Base-by-base conservation (phyloP, 2,113 vertebrate species). In the Aspidoscelis tigris region DNA sequence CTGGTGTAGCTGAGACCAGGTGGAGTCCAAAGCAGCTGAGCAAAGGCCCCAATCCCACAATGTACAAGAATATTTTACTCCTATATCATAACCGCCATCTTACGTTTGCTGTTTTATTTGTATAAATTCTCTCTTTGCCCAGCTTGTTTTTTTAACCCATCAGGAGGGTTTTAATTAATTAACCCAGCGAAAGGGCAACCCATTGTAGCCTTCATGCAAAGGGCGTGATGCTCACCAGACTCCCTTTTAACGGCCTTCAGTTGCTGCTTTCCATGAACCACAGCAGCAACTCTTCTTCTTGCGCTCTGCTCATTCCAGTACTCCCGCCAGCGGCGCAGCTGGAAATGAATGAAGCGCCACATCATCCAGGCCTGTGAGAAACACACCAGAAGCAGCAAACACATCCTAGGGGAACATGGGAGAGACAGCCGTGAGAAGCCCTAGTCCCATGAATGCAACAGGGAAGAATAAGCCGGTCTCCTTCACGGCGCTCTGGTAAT, bases 321-420 rank as follows among this genome's bases (percentile, higher is more conserved):
- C 72, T 99, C 98, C 41, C 98, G 96, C 96, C 98, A 99, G 90
- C 98, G 97, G 55, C 98, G 97, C 93, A 99, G 95, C 96, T 99
- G 98, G 93, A 98, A 98, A 90, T 97, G 97, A 94, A 99, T 98
- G 93, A 99, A 99, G 93, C 97, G 97, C 98, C 98, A 99, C 94
- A 99, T 98, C 82, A 99, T 96, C 96, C 97, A 99, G 71, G 98
- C 98, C 94, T 99, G 99, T 86, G 97, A 98, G 66, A 98, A 93
- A 88, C 98, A 99, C 82, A 98, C 96, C 95, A 98, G 92, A 85
- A 98, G 96, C 88, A 99, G 94, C 95, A 98, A 95, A 18, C 94
- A 95, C 95, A 99, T 95, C 96, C 99, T 99, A 94, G 0, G 22
- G 33, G 53, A 43, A 16, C 58, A 58, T 77, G 26, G 88, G 74